Base-by-base conservation (phyloP, 2,113 vertebrate species). In the Nansenia antarctica region DNA sequence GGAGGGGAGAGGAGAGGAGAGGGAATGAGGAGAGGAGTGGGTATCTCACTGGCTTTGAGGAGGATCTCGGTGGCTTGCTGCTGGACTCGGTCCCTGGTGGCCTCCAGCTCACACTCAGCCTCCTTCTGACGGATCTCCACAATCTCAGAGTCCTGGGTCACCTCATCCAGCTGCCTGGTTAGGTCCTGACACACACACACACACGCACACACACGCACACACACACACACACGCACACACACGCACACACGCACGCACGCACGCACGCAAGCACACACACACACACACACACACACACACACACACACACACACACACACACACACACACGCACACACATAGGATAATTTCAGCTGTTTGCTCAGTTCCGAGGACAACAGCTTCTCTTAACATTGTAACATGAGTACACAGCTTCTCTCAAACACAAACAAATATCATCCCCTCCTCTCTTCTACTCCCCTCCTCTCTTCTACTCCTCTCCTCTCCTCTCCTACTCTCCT, bases 1-100 rank as follows among this genome's bases (percentile, higher is more conserved):
- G 8, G 27, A n/a, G 47, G 34, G 47, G 20, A 53, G 57, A 31
- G 34, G 35, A 5, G 9, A 27, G 26, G 29, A 6, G 45, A 61
- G 53, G 30, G 49, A 24, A 22, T 45, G 29, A n/a, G n/a, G n/a
- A n/a, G n/a, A n/a, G n/a, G n/a, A 18, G 18, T 0, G 3, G 27
- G 32, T 34, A 12, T 79, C 96, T 91, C 93, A 98, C 98, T 98
- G 85, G 98, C 95, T 98, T 99, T 99, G 73, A 98, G 94, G 72
- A 99, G 94, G 66, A 98, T 96, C 81, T 99, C 97, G 2, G 96
- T 94, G 9, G 96, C 97, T 75, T 99, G 98, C 87, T 98, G 95
- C 63, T 98, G 96, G 76, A 99, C 93, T 39, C 92, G 88, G 72
- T 98, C 97, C 84, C 95, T 92, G 78, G 96, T 94, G 59, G 95